Percentiles rank a stretch among this genome's conserved stretches.
These are phyloP conservation scores for Ranitomeya variabilis DNA, from an alignment of 2,113 vertebrate genomes.

Conservation along the genomic window DNA sequence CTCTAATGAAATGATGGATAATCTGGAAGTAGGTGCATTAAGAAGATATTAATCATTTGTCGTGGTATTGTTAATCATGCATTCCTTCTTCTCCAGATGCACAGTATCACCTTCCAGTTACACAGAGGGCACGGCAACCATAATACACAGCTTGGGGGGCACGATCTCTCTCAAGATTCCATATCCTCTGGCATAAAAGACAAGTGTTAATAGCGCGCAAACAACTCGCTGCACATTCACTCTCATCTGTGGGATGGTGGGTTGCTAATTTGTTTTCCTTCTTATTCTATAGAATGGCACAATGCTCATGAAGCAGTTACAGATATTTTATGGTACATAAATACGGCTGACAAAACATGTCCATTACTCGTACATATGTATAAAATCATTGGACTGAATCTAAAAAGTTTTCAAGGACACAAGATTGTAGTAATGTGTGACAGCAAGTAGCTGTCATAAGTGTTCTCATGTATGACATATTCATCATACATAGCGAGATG, in stretches of 20 bases:
- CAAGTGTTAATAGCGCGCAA: background rate
- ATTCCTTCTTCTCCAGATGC: slow-evolving; percentile 98
- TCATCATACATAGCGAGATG: slow-evolving; percentile 6
- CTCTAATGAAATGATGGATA: slow-evolving; percentile 99
- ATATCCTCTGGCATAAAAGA: slow-evolving; percentile 15
- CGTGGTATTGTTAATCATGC: slow-evolving; percentile 98
- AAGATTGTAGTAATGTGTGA: background rate
- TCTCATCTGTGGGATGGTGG: background rate
- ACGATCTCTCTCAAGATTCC: background rate
- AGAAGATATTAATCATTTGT: slow-evolving; percentile 99
- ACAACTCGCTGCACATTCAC: background rate
- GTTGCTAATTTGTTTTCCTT: background rate
- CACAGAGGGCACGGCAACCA: slow-evolving; percentile 93
- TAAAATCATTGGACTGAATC: background rate
- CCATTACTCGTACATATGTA: background rate
- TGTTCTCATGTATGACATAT: slow-evolving; percentile 8
- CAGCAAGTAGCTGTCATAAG: background rate
- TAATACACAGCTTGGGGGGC: slow-evolving; percentile 67
- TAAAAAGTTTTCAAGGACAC: background rate
- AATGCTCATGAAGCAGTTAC: background rate
- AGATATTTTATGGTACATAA: background rate
- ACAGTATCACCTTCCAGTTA: slow-evolving; percentile 95
- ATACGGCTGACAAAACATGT: background rate
- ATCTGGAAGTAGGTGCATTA: slow-evolving; percentile 98
- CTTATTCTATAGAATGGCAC: background rate